Percentiles rank a stretch among this genome's conserved stretches.
phyloP scores from a whole-genome alignment of 1,140 invertebrate species.

The Theocolax elegans region DNA sequence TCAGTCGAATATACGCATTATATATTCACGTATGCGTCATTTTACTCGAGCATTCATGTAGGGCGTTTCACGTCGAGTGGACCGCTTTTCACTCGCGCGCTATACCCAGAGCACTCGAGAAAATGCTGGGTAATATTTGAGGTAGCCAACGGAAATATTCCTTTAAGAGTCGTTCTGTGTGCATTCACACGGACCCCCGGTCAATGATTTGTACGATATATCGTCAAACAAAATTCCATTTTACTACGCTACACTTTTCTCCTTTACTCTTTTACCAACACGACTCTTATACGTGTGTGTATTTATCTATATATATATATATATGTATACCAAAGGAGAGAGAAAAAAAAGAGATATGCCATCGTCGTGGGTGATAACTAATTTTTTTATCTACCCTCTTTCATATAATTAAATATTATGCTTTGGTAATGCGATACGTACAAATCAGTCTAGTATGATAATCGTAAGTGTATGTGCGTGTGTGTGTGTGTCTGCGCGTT shows the following conservation, averaged over 20 bases:
- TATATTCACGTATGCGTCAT: conserved; percentile 8
- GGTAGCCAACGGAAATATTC: background rate
- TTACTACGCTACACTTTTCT: conserved; percentile 12
- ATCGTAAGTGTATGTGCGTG: too few relatives aligned
- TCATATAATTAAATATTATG: too few relatives aligned
- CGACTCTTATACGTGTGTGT: too few relatives aligned
- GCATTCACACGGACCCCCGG: too few relatives aligned
- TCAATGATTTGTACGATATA: background rate
- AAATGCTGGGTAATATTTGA: conserved; percentile 32
- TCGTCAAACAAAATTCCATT: conserved; percentile 12
- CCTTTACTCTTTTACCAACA: background rate
- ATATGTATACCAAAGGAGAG: too few relatives aligned
- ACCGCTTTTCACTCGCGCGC: conserved; percentile 14
- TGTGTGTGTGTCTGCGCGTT: too few relatives aligned
- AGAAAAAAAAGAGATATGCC: too few relatives aligned
- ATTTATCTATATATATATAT: too few relatives aligned
- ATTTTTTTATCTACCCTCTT: too few relatives aligned
- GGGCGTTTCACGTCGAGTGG: conserved; percentile 23
- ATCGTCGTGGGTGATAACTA: too few relatives aligned
- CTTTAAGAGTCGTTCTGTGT: background rate
- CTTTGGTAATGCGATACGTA: too few relatives aligned
- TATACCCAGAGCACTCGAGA: conserved; percentile 21
- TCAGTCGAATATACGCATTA: background rate
- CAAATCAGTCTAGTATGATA: too few relatives aligned
- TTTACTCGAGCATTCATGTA: conserved; percentile 15